Evolutionary conservation across 2,888 invertebrate genomes (phyloP), one percentile per base, ranked within the genome.

Genomic region (Pollenia griseotomentosa): DNA sequence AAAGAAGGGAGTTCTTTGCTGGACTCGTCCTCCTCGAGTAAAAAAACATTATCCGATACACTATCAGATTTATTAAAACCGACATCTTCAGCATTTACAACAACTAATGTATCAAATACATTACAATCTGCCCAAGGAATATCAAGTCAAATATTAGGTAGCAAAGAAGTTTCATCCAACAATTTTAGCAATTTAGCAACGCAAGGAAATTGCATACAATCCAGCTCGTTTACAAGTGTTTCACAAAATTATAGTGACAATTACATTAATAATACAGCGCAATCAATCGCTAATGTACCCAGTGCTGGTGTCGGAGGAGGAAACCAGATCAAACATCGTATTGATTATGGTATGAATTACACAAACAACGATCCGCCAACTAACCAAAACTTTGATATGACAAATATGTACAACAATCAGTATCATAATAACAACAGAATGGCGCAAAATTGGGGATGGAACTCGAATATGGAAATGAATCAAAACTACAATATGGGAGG

Each of bases 21-120:
- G 65, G 57, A 53, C 19, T 42, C 59, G 12, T 11, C 63, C 40
- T 78, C 87, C 40, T 78, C 87, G 23, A 89, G 79, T 70, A 89
- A 88, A 80, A 90, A 90, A 88, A 88, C 88, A 9, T 74, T 90
- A 2, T 90, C 91, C 2, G 90, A 90, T 59, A 90, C 89, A 2
- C 84, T 90, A 16, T 88, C 89, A 61, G 90, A 90, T 57, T 88
- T 90, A 63, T 44, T 90, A 14, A 90, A 89, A 75, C 83, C 89
- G 0, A 42, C 77, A 8, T 53, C 81, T 16, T 57, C 78, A 53
- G 63, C 14, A 23, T 12, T 6, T 48, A 11, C 44, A 44, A 51
- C 11, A 11, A 8, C n/a, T n/a, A 9, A 53, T 23, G 6, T 19
- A 11, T 12, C 40, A 23, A 42, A 61, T 42, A 23, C 51, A 42